These are phyloP conservation scores for Helogale parvula DNA, from an alignment of 2,113 vertebrate species.

Conservation along the genomic window DNA sequence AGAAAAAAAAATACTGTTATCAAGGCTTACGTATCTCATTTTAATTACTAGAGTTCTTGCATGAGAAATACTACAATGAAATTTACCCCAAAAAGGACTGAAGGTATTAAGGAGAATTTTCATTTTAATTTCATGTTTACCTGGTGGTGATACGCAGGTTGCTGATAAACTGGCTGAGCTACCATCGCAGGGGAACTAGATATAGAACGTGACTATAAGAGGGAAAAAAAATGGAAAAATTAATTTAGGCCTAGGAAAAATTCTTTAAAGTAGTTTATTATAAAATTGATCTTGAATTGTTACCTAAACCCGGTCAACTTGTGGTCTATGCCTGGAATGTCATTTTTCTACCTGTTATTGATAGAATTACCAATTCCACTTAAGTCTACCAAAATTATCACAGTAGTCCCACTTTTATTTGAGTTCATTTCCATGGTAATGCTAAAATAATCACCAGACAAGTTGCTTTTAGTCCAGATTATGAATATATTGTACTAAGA, in stretches of 20 bases:
- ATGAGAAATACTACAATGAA: slow-evolving; percentile 37
- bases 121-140: slow-evolving; percentile 77
- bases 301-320: slow-evolving; percentile 35
- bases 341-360: slow-evolving; percentile 50
- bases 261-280: slow-evolving; percentile 31
- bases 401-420: not conserved
- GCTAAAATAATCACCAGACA: slow-evolving; percentile 11
- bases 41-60: not conserved
- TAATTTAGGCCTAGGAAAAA: not conserved
- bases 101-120: slow-evolving; percentile 44
- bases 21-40: slow-evolving; percentile 29
- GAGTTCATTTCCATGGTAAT: slow-evolving; percentile 38
- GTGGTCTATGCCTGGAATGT: slow-evolving; percentile 24
- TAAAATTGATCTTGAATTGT: slow-evolving; percentile 38
- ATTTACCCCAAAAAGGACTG: not conserved
- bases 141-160: slow-evolving; percentile 87
- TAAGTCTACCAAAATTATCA: slow-evolving; percentile 20
- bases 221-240: slow-evolving; percentile 53
- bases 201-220: slow-evolving; percentile 82
- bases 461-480: slow-evolving; percentile 44
- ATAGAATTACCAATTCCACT: slow-evolving; percentile 5
- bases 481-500: not conserved
- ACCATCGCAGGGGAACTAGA: slow-evolving; percentile 86
- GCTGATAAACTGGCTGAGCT: slow-evolving; percentile 86
- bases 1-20: not conserved